Conservation (phyloP, 2,797 vertebrate genomes). For the Varecia variegata region DNA sequence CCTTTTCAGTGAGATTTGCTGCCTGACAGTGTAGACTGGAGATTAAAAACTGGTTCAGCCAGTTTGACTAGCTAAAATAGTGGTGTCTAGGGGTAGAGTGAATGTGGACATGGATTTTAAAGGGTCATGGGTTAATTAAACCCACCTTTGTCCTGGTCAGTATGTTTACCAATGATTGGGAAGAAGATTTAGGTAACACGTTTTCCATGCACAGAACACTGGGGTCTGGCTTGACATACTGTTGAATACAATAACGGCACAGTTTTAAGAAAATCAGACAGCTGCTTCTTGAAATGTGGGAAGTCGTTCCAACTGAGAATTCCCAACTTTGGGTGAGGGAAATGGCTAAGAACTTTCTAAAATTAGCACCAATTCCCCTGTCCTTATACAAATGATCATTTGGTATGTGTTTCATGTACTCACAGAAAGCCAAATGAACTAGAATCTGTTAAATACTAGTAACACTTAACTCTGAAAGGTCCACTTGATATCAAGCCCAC, state of each 20-base stretch:
- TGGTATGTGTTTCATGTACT: constrained; percentile 46
- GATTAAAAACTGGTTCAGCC: not conserved
- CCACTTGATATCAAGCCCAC: not conserved
- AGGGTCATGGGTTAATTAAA: not conserved
- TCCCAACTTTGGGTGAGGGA: constrained; percentile 40
- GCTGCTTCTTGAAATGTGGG: constrained; percentile 34
- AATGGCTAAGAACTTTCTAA: constrained; percentile 60
- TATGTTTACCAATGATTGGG: not conserved
- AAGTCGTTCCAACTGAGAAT: constrained; percentile 55
- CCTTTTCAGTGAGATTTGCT: not conserved
- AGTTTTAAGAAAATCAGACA: constrained; percentile 38
- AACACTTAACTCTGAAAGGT: constrained; percentile 45
- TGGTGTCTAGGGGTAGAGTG: too few species aligned
- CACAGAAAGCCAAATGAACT: constrained; percentile 41
- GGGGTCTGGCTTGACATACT: not conserved
- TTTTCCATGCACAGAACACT: not conserved
- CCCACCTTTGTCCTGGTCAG: not conserved
- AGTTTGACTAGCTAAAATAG: not conserved
- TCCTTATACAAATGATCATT: constrained; percentile 52
- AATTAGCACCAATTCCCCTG: constrained; percentile 54
- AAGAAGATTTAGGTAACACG: not conserved
- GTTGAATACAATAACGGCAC: not conserved
- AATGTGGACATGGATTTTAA: not conserved
- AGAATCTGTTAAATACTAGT: constrained; percentile 11
- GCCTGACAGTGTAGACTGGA: not conserved